A percentile compares a stretch with the other conserved stretches of the same genome.
Evolutionary conservation across 2,113 vertebrate genomes (phyloP).

Genomic region (Microcebus murinus): DNA sequence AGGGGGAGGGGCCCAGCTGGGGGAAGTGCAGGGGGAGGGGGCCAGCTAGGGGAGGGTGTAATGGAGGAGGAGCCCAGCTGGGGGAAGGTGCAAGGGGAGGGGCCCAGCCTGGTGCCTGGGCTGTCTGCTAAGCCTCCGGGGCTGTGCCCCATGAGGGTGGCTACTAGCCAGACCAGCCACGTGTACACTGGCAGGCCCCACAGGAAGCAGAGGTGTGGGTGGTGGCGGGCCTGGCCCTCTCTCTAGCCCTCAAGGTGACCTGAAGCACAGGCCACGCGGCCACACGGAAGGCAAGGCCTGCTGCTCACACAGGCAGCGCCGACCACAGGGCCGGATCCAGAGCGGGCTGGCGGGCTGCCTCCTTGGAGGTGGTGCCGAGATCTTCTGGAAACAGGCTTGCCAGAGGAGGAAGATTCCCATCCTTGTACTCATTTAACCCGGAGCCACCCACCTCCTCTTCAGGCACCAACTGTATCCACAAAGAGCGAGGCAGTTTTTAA

Average conservation of each 20-base stretch:
- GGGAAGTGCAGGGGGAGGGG: neutral
- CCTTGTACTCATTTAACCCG: neutral
- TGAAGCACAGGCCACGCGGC: neutral
- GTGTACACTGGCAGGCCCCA: neutral
- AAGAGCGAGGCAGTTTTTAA: neutral
- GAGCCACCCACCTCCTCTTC: neutral
- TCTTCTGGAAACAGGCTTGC: neutral
- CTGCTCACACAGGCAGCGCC: too few relatives aligned
- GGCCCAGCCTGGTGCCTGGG: too few relatives aligned
- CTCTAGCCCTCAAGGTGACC: accelerated
- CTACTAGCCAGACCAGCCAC: neutral
- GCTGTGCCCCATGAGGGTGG: neutral
- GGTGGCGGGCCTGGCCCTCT: accelerated
- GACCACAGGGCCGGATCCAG: neutral
- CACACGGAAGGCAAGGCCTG: neutral
- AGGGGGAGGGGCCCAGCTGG: too few relatives aligned
- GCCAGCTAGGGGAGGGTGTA: too few relatives aligned
- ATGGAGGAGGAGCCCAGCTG: neutral
- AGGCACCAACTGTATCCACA: neutral
- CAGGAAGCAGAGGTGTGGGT: neutral
- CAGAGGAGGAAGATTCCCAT: neutral
- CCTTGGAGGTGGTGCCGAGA: neutral
- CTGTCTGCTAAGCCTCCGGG: too few relatives aligned
- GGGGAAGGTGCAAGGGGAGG: neutral
- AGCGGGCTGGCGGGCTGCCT: neutral